phyloP scores from a whole-genome alignment of 1,140 invertebrate species.

The Drosophila ananassae region DNA sequence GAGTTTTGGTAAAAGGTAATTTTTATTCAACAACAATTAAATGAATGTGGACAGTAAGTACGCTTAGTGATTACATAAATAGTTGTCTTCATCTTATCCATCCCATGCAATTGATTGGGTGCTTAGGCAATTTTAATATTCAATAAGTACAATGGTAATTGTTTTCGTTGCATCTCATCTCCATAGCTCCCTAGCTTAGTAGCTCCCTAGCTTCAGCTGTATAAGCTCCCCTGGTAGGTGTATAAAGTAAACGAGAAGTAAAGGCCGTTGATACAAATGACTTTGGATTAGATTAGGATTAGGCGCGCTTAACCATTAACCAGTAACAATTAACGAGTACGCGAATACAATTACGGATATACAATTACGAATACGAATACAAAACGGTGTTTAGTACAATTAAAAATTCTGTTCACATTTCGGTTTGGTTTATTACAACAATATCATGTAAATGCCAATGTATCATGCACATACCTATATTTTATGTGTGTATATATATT shows the following conservation, averaged over 20 bases:
- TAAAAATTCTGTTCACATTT: constrained; percentile 82
- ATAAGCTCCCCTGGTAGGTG: constrained; percentile 43
- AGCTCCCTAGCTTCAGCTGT: constrained; percentile 7
- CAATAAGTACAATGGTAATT: constrained; percentile 78
- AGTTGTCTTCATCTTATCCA: constrained; percentile 49
- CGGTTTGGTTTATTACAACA: constrained; percentile 79
- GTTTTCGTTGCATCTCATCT: constrained; percentile 74
- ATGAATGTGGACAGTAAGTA: constrained; percentile 81
- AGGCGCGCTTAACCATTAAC: constrained; percentile 76
- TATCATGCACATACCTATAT: constrained; percentile 25
- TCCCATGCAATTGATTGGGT: constrained; percentile 37
- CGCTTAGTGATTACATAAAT: constrained; percentile 78
- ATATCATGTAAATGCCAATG: constrained; percentile 74
- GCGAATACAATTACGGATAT: constrained; percentile 59
- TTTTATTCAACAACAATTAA: constrained; percentile 81
- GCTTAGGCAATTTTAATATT: constrained; percentile 64
- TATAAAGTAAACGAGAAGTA: constrained; percentile 78
- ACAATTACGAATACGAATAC: constrained; percentile 61
- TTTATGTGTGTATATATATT: constrained; percentile 17
- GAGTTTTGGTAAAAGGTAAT: constrained; percentile 67
- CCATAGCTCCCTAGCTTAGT: constrained; percentile 10
- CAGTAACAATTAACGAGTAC: constrained; percentile 61
- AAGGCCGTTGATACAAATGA: constrained; percentile 81
- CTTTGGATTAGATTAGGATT: constrained; percentile 76
- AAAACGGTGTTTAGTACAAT: constrained; percentile 81